A percentile compares a stretch with the other conserved stretches of the same genome.
Conservation (phyloP, 2,888 invertebrate species). For the Synergus gifuensis region DNA sequence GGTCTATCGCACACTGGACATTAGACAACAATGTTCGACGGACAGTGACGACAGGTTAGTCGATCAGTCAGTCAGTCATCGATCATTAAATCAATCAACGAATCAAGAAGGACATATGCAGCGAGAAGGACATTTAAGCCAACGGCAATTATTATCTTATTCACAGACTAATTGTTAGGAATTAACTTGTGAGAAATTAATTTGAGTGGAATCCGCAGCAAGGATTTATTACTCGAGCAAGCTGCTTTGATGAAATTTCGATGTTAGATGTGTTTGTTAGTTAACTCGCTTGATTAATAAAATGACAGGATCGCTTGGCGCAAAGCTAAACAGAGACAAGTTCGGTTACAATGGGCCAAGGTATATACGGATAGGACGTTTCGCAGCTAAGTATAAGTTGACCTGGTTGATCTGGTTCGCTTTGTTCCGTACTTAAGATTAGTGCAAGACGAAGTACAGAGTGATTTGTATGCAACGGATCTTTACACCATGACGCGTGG, state of each 20-base stretch:
- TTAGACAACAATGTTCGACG: slow-evolving; percentile 58
- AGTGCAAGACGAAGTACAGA: slow-evolving; percentile 36
- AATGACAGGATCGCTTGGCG: slow-evolving; percentile 45
- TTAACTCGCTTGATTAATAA: slow-evolving; percentile 54
- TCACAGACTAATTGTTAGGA: slow-evolving; percentile 31
- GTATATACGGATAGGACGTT: slow-evolving; percentile 28
- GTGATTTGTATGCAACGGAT: slow-evolving; percentile 37
- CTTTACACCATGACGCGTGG: slow-evolving; percentile 25
- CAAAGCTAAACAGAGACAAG: slow-evolving; percentile 40
- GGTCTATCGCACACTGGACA: slow-evolving; percentile 76
- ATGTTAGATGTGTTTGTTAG: slow-evolving; percentile 68
- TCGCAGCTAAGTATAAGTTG: slow-evolving; percentile 39
- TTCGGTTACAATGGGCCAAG: slow-evolving; percentile 18
- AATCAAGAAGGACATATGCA: slow-evolving; percentile 46
- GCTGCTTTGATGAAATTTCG: slow-evolving; percentile 49
- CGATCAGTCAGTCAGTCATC: slow-evolving; percentile 53
- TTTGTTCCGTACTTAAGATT: slow-evolving; percentile 36
- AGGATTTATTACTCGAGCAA: slow-evolving; percentile 14
- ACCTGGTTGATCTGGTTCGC: slow-evolving; percentile 38
- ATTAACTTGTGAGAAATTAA: neutral
- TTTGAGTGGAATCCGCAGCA: slow-evolving; percentile 15
- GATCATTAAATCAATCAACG: slow-evolving; percentile 50
- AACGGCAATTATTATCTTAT: slow-evolving; percentile 45
- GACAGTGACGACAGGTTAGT: slow-evolving; percentile 56
- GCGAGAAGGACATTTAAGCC: slow-evolving; percentile 50